A percentile compares a stretch with the other conserved stretches of the same genome.
These are phyloP conservation scores for Antennarius maculatus DNA, from an alignment of 2,797 vertebrate genomes.

Conservation along the genomic window DNA sequence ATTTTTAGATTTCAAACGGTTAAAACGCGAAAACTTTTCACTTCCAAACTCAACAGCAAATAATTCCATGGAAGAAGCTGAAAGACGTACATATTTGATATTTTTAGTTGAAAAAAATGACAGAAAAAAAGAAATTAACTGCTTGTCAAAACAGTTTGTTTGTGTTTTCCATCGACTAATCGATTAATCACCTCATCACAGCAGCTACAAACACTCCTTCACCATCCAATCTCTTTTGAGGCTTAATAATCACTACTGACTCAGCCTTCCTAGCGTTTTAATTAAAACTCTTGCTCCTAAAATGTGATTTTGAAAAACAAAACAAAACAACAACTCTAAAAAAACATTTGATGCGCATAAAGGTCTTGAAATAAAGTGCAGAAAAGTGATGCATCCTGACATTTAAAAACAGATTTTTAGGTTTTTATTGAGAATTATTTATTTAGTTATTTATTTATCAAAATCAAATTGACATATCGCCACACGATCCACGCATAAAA, in stretches of 20 bases:
- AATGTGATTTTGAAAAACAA: background rate
- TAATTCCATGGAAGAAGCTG: no score
- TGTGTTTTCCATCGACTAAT: background rate
- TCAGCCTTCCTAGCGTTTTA: background rate
- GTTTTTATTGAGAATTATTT: background rate
- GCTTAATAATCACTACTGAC: background rate
- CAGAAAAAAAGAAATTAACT: no score
- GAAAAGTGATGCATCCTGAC: background rate
- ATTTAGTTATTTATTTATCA: background rate
- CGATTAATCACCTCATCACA: background rate
- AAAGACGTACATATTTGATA: background rate
- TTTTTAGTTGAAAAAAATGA: no score
- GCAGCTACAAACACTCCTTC: background rate
- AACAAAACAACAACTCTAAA: no score
- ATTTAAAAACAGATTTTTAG: slow-evolving; percentile 6
- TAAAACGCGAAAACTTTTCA: no score
- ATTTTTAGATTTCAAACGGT: no score
- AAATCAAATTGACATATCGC: slow-evolving; percentile 45
- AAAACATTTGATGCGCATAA: background rate
- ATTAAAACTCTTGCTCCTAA: background rate
- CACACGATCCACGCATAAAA: slow-evolving; percentile 64
- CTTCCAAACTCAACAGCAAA: background rate
- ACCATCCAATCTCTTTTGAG: slow-evolving; percentile 11
- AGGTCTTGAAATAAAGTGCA: background rate
- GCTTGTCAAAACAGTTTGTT: no score